phyloP scores from a whole-genome alignment of 2,888 invertebrate species.

The Eristalis intricaria region DNA sequence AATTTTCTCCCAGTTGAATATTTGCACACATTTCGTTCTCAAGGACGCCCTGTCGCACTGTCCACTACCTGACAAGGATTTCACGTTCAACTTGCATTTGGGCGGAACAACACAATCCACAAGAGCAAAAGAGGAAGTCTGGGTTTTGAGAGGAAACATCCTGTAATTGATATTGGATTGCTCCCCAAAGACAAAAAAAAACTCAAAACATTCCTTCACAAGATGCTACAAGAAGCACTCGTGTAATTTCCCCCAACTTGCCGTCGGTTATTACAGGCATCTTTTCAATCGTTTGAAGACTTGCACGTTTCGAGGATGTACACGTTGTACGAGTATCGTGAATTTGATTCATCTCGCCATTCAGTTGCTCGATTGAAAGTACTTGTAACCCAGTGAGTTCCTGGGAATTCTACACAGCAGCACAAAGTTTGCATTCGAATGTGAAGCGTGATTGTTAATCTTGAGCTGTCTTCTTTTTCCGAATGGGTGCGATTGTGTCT shows the following conservation, averaged over 20 bases:
- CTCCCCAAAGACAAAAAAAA: no score
- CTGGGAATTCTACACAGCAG: background rate
- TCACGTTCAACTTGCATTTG: background rate
- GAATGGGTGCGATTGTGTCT: background rate
- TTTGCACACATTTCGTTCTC: background rate
- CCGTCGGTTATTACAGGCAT: background rate
- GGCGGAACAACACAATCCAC: background rate
- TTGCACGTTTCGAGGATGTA: background rate
- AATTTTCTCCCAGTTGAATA: background rate
- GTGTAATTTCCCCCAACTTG: background rate
- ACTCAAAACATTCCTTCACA: background rate
- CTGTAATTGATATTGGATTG: background rate
- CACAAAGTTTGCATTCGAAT: background rate
- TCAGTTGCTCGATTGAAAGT: background rate
- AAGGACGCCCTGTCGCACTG: background rate
- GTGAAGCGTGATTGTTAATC: background rate
- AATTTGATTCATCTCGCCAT: background rate
- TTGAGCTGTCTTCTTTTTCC: background rate
- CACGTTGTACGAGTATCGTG: background rate
- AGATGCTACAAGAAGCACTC: background rate
- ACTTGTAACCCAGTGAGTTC: background rate
- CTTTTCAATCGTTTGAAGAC: background rate
- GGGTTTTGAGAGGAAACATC: background rate
- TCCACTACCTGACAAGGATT: background rate
- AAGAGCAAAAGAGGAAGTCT: background rate